Conservation (phyloP, 1,140 invertebrate genomes). For the Drosophila repletoides region DNA sequence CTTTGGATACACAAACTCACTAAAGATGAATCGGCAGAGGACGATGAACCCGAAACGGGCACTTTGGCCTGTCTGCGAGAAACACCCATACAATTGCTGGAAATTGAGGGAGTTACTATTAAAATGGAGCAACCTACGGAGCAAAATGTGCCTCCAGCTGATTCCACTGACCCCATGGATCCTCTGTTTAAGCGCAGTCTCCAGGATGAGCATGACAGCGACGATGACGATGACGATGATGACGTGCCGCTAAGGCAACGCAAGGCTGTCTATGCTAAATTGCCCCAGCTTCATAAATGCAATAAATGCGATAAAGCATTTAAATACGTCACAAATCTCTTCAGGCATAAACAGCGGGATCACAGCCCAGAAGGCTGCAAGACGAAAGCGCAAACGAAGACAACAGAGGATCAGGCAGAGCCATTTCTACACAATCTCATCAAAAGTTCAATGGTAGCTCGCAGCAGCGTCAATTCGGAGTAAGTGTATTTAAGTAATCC, state of each 20-base stretch:
- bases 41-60: slow-evolving; percentile 1
- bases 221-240: slow-evolving; percentile 46
- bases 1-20: slow-evolving; percentile 39
- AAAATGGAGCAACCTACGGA: slow-evolving; percentile 52
- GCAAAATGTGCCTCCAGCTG: background rate
- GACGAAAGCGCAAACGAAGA: background rate
- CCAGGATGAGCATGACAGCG: slow-evolving; percentile 12
- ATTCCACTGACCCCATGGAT: slow-evolving; percentile 16
- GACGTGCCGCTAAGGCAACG: slow-evolving; percentile 55
- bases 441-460: background rate
- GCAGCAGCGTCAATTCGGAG: slow-evolving; percentile 3
- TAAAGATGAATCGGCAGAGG: background rate
- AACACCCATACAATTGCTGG: slow-evolving; percentile 56
- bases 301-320: slow-evolving; percentile 50
- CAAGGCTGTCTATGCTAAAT: background rate
- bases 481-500: background rate
- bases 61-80: slow-evolving; percentile 47
- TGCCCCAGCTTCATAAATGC: slow-evolving; percentile 35
- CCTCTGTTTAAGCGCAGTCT: slow-evolving; percentile 44
- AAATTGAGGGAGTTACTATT: slow-evolving; percentile 56
- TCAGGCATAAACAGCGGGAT: slow-evolving; percentile 48
- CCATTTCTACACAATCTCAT: background rate
- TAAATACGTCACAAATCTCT: slow-evolving; percentile 54
- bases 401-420: background rate
- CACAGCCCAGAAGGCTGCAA: slow-evolving; percentile 7